phyloP scores from a whole-genome alignment of 1,140 invertebrate genomes.

The Drosophila kepulauana region DNA sequence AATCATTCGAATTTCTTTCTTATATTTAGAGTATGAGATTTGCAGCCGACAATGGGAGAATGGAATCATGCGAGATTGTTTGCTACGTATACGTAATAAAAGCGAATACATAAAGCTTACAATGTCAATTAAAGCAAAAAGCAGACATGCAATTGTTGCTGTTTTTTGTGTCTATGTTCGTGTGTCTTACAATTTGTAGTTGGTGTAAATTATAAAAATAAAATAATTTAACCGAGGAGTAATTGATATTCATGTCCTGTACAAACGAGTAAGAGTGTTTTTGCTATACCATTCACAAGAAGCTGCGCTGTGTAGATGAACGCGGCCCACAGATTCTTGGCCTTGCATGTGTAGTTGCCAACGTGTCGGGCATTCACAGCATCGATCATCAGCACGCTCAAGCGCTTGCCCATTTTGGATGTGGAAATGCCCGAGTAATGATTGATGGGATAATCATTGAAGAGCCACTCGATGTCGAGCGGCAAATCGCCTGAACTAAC shows the following conservation, averaged over 20 bases:
- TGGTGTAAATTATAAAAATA: constrained; percentile 82
- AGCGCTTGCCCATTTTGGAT: constrained; percentile 88
- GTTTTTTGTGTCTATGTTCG: constrained; percentile 56
- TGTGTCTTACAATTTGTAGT: constrained; percentile 29
- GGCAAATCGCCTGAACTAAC: constrained; percentile 89
- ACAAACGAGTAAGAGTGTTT: constrained; percentile 40
- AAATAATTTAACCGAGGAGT: constrained; percentile 17
- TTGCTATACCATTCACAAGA: constrained; percentile 71
- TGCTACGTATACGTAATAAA: constrained; percentile 18
- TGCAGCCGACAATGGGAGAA: too few species aligned
- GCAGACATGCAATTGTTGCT: constrained; percentile 59
- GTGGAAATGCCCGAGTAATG: constrained; percentile 85
- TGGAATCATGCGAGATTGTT: background rate
- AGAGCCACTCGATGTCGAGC: constrained; percentile 87
- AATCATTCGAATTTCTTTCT: too few species aligned
- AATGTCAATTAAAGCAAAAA: constrained; percentile 44
- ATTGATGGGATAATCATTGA: constrained; percentile 87
- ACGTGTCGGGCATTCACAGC: constrained; percentile 86
- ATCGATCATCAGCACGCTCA: constrained; percentile 86
- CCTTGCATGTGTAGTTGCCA: constrained; percentile 89
- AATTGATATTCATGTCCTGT: constrained; percentile 62
- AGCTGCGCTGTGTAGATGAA: constrained; percentile 74
- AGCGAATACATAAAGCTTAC: constrained; percentile 55
- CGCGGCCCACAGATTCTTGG: constrained; percentile 89
- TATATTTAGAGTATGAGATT: too few species aligned